A percentile compares a stretch with the other conserved stretches of the same genome.
These are phyloP conservation scores for Rhagonycha fulva DNA, from an alignment of 2,888 invertebrate species.

Conservation along the genomic window DNA sequence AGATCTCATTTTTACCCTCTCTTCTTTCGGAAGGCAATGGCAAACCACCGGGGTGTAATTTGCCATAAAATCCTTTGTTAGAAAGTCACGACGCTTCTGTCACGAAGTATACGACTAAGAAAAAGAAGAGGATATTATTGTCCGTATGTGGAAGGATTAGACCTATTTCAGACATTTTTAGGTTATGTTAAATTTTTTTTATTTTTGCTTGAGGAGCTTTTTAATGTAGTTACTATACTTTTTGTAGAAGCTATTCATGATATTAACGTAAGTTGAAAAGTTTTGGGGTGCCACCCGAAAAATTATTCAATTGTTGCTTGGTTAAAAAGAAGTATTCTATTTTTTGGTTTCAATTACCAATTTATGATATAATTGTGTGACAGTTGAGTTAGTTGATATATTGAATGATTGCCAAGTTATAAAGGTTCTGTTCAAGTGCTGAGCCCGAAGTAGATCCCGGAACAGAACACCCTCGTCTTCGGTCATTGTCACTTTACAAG, in stretches of 20 bases:
- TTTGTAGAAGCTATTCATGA: neutral
- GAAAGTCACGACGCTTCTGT: too few species aligned
- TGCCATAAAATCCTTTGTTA: too few species aligned
- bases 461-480: constrained; percentile 21
- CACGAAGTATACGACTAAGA: too few species aligned
- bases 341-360: neutral
- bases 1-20: too few species aligned
- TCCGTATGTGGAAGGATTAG: too few species aligned
- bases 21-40: too few species aligned
- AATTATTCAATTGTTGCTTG: neutral
- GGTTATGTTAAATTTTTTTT: neutral
- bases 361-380: neutral
- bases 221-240: too few species aligned
- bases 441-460: constrained; percentile 9
- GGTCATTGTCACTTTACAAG: constrained; percentile 29
- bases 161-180: neutral
- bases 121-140: too few species aligned
- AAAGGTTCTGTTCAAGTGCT: constrained; percentile 7
- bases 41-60: too few species aligned
- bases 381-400: neutral
- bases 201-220: too few species aligned
- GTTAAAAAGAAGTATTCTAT: neutral
- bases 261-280: too few species aligned
- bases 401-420: neutral
- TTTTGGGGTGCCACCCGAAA: neutral